phyloP scores from a whole-genome alignment of 2,797 vertebrate genomes.

The Oryzias dopingdopingensis region DNA sequence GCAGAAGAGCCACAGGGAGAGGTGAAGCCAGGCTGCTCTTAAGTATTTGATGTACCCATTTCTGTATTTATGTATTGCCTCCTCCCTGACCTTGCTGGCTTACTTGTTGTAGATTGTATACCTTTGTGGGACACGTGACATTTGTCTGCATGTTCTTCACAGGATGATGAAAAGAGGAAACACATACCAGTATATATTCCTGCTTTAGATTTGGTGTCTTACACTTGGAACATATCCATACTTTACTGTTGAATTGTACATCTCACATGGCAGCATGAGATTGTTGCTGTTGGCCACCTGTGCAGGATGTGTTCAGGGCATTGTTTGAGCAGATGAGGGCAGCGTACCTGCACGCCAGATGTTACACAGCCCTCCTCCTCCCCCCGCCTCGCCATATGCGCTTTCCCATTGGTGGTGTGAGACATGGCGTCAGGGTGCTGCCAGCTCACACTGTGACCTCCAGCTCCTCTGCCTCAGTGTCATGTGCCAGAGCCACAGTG shows the following conservation, averaged over 20 bases:
- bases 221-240: constrained; percentile 3
- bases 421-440: constrained; percentile 74
- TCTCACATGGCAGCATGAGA: constrained; percentile 36
- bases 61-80: constrained; percentile 74
- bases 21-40: constrained; percentile 50
- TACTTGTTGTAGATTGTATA: constrained; percentile 50
- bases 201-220: constrained; percentile 17
- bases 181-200: constrained; percentile 15
- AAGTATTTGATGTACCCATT: constrained; percentile 77
- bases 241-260: constrained; percentile 49
- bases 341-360: constrained; percentile 62
- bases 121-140: constrained; percentile 62
- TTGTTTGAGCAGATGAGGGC: constrained; percentile 43
- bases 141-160: constrained; percentile 32
- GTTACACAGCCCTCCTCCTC: constrained; percentile 49
- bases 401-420: constrained; percentile 74
- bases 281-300: constrained; percentile 51
- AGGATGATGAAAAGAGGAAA: constrained; percentile 27
- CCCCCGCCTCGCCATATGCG: constrained; percentile 62
- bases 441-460: constrained; percentile 74
- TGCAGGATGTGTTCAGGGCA: constrained; percentile 43
- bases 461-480: constrained; percentile 61
- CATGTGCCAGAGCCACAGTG: constrained; percentile 63
- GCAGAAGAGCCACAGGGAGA: constrained; percentile 55
- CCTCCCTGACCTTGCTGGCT: constrained; percentile 38